Evolutionary conservation across 2,113 vertebrate species (phyloP), one percentile per base, ranked within the genome.

Genomic region (Amphiprion ocellaris): DNA sequence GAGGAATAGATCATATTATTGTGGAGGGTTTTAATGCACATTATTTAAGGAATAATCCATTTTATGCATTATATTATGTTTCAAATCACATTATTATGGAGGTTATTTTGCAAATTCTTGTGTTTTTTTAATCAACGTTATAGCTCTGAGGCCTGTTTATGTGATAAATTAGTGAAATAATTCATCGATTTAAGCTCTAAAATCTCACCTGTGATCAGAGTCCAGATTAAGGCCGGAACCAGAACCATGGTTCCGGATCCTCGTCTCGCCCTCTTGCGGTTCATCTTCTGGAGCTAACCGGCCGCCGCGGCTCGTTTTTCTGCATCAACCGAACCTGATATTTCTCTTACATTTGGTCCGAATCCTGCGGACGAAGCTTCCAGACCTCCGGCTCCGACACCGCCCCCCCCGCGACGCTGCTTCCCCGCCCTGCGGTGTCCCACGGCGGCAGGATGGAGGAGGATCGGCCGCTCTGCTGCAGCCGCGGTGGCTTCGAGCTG

Each of bases 131-230:
- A 8, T 37, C 33, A 37, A 26, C 26, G 1, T 8, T 37, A 1
- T 2, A 2, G 33, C 7, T 37, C 8, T 6, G 7, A 10, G 33
- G 33, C 33, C 33, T 37, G 33, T 37, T 37, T 37, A 8, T 9
- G 6, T 37, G 33, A 9, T 37, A 2, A 37, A 37, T 37, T 41
- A 41, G 2, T 12, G 12, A 6, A 41, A 2, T 41, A 41, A n/a
- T 30, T 6, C 14, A 4, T 41, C 9, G 9, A 23, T 44, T 0
- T 21, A 12, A 61, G 24, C 26, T 0, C 10, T 24, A 12, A 0
- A 1, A 4, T 21, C 60, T 80, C 64, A 92, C 90, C 90, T 90
- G 89, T 11, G 63, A 82, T 7, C 66, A 89, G 89, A 0, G 74
- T 78, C 85, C 90, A 92, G 1, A 69, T n/a, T 0, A 90, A 59